Conservation (phyloP, 2,888 invertebrate genomes). For the Drosophila hamatofila region DNA sequence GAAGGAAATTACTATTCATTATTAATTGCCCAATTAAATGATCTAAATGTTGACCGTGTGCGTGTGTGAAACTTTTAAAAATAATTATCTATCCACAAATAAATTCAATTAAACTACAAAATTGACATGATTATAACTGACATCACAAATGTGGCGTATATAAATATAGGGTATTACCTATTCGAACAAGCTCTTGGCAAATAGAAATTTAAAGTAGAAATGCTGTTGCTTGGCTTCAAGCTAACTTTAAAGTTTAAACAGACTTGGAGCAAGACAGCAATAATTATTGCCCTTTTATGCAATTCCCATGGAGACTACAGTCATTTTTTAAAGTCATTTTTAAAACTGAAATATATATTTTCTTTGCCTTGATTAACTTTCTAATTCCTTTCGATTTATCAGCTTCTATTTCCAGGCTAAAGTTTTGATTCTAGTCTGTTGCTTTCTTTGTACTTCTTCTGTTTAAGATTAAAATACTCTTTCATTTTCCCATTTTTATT, state of each 20-base stretch:
- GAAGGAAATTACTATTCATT: constrained; percentile 1
- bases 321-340: background rate
- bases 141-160: background rate
- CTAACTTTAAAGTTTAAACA: background rate
- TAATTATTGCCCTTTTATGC: background rate
- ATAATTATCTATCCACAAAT: background rate
- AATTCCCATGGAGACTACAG: background rate
- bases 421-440: no score
- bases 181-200: background rate
- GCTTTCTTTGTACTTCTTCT: no score
- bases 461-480: no score
- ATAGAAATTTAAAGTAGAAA: background rate
- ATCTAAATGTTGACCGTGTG: background rate
- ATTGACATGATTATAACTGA: background rate
- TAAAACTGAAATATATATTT: no score
- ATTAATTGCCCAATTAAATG: constrained; percentile 7
- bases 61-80: background rate
- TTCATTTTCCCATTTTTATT: no score
- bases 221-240: background rate
- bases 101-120: background rate
- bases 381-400: no score
- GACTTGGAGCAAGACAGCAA: background rate
- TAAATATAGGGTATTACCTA: background rate
- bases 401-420: no score
- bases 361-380: no score